phyloP scores from a whole-genome alignment of 2,113 vertebrate species.

The Engraulis encrasicolus region DNA sequence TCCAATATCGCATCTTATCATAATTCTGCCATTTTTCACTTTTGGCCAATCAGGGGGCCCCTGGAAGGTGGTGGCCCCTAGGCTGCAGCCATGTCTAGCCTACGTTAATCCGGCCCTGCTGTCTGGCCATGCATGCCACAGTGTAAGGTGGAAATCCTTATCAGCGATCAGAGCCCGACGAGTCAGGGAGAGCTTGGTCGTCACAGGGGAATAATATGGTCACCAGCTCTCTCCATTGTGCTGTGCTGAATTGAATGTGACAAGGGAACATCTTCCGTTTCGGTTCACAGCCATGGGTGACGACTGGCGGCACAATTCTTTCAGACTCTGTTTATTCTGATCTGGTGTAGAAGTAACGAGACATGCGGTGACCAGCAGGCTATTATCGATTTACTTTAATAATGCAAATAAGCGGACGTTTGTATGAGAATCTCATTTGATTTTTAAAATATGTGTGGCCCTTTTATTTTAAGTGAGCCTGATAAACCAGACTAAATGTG shows the following conservation, averaged over 20 bases:
- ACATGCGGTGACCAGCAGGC: too few species aligned
- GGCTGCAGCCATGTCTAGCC: too few species aligned
- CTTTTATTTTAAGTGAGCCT: too few species aligned
- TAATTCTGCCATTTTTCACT: too few species aligned
- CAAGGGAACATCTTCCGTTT: constrained; percentile 11
- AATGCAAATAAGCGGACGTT: background rate
- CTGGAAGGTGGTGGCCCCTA: too few species aligned
- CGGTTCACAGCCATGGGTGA: constrained; percentile 22
- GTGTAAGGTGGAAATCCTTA: constrained; percentile 42
- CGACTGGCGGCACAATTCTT: background rate
- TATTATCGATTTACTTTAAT: too few species aligned
- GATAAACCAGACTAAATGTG: too few species aligned
- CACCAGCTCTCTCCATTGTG: constrained; percentile 33
- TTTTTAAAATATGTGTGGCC: background rate
- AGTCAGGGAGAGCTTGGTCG: background rate
- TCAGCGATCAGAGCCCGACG: constrained; percentile 36
- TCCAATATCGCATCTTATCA: too few species aligned
- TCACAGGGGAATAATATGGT: background rate
- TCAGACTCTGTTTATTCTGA: background rate
- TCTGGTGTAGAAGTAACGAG: background rate
- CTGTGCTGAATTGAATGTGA: constrained; percentile 24
- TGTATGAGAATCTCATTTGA: background rate
- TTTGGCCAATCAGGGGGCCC: too few species aligned
- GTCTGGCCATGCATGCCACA: too few species aligned
- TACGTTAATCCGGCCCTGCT: too few species aligned